These are phyloP conservation scores for Pitta sordida DNA, from an alignment of 2,113 vertebrate genomes.

Conservation along the genomic window DNA sequence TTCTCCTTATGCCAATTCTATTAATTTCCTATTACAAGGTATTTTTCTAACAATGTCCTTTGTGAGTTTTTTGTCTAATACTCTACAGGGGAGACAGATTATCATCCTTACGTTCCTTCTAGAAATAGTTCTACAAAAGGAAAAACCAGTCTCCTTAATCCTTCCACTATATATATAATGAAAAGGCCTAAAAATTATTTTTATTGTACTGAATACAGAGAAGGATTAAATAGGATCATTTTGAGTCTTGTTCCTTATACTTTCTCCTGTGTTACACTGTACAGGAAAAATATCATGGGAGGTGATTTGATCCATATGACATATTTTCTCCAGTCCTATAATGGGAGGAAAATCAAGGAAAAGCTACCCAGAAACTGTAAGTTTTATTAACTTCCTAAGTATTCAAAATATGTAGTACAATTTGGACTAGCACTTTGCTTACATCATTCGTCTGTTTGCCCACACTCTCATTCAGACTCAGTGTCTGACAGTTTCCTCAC, in stretches of 20 bases:
- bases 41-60: neutral
- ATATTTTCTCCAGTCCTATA: neutral
- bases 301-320: neutral
- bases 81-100: fast-evolving
- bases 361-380: neutral
- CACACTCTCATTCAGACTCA: neutral
- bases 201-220: neutral
- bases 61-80: neutral
- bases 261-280: neutral
- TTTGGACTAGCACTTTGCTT: neutral
- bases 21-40: neutral
- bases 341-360: neutral
- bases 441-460: neutral
- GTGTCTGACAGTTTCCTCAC: neutral
- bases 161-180: neutral
- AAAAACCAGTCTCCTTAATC: neutral
- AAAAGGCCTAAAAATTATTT: neutral
- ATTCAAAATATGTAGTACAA: neutral
- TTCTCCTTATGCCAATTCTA: neutral
- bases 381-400: neutral
- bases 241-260: neutral
- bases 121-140: neutral
- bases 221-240: neutral
- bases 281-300: neutral
- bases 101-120: neutral